Percentiles rank a stretch among this genome's conserved stretches.
These are phyloP conservation scores for Phocoena phocoena DNA, from an alignment of 2,113 vertebrate genomes.

Conservation along the genomic window DNA sequence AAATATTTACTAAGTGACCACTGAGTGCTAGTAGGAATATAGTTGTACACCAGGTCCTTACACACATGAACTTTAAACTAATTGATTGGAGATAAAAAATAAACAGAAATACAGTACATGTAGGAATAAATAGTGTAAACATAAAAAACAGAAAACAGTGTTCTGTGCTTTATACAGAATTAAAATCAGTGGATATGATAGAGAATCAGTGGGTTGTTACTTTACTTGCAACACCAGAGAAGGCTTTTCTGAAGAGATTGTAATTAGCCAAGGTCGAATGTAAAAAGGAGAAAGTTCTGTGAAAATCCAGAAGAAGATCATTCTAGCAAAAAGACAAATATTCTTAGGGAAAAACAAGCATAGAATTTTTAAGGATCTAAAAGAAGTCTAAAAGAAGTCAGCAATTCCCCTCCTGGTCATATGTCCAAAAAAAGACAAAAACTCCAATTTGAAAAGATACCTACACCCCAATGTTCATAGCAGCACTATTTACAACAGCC, in stretches of 20 bases:
- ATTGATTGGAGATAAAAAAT: background rate
- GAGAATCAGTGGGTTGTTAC: background rate
- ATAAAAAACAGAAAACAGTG: background rate
- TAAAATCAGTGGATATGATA: background rate
- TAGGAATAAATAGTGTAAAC: background rate
- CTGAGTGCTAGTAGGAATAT: background rate
- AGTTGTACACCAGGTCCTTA: background rate
- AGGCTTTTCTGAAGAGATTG: background rate
- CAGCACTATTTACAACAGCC: background rate
- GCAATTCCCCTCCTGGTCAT: background rate
- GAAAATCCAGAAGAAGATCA: background rate
- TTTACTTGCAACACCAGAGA: background rate
- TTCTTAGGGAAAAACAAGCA: background rate
- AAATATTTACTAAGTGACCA: background rate
- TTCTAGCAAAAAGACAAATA: background rate
- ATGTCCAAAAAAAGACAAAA: background rate
- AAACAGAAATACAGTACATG: background rate
- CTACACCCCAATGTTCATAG: background rate
- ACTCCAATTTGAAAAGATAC: background rate
- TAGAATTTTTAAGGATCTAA: background rate
- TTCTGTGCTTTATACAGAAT: background rate
- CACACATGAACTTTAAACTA: background rate
- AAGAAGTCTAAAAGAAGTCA: background rate
- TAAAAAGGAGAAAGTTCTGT: background rate
- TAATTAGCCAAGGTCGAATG: background rate